Percentiles rank a stretch among this genome's conserved stretches.
Evolutionary conservation across 1,140 invertebrate species (phyloP).

Genomic region (Phthorimaea operculella): DNA sequence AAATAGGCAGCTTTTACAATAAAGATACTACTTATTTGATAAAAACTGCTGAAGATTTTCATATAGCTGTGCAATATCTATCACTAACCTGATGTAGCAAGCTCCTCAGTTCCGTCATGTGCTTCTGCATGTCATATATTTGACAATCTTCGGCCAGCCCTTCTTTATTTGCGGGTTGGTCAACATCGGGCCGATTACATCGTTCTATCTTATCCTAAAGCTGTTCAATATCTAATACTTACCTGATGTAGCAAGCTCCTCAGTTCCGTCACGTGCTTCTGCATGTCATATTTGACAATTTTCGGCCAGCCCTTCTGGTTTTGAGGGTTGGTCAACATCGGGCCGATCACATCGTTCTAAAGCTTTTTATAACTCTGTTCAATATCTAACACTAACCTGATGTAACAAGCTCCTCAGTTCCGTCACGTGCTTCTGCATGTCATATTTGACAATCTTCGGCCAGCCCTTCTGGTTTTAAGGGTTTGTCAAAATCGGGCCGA

Average conservation of each 20-base stretch:
- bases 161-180: slow-evolving; percentile 76
- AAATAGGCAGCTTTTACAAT: too few species aligned
- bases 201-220: too few species aligned
- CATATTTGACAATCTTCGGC: slow-evolving; percentile 80
- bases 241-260: slow-evolving; percentile 81
- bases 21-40: too few species aligned
- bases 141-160: slow-evolving; percentile 80
- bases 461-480: slow-evolving; percentile 77
- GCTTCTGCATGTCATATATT: slow-evolving; percentile 78
- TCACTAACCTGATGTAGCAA: slow-evolving; percentile 73
- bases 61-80: too few species aligned
- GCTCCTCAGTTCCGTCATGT: slow-evolving; percentile 79
- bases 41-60: too few species aligned
- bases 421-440: slow-evolving; percentile 80
- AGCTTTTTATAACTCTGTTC: too few species aligned
- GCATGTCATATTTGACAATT: slow-evolving; percentile 80
- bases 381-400: slow-evolving; percentile 71
- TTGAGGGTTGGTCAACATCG: slow-evolving; percentile 74
- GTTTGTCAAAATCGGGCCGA: slow-evolving; percentile 78
- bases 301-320: slow-evolving; percentile 82
- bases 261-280: slow-evolving; percentile 78
- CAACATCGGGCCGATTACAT: slow-evolving; percentile 81
- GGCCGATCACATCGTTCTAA: slow-evolving; percentile 85
- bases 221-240: too few species aligned
- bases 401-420: slow-evolving; percentile 79